These are phyloP conservation scores for Meloidogyne exigua DNA, from an alignment of 1,140 invertebrate species.

Conservation along the genomic window DNA sequence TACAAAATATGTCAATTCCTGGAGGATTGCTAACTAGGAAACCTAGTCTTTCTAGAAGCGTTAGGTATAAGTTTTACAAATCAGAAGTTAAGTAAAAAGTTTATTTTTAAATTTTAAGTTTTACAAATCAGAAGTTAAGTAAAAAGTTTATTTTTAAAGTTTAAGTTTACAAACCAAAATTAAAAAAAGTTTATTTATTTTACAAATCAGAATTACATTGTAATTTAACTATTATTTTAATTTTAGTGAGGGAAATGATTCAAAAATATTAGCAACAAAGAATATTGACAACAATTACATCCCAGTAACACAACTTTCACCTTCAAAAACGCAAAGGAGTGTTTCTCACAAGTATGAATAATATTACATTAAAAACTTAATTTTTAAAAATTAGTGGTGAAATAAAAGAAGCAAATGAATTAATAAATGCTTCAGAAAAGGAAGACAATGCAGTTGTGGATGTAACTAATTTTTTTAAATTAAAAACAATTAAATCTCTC, in stretches of 20 bases:
- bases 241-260: background rate
- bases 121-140: too few species aligned
- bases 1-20: background rate
- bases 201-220: background rate
- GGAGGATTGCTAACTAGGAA: background rate
- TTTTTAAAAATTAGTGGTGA: background rate
- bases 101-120: too few species aligned
- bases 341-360: background rate
- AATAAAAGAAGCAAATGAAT: background rate
- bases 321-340: background rate
- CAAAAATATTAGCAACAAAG: background rate
- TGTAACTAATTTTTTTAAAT: background rate
- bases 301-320: background rate
- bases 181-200: background rate
- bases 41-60: slow-evolving; percentile 2
- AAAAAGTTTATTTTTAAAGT: too few species aligned
- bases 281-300: background rate
- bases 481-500: too few species aligned
- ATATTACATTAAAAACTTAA: background rate
- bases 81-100: too few species aligned
- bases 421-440: background rate
- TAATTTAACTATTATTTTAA: background rate
- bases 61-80: slow-evolving; percentile 11
- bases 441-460: background rate
- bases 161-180: too few species aligned